Evolutionary conservation across 2,888 invertebrate genomes (phyloP), one percentile per base, ranked within the genome.

Genomic region (Chirona hameri): DNA sequence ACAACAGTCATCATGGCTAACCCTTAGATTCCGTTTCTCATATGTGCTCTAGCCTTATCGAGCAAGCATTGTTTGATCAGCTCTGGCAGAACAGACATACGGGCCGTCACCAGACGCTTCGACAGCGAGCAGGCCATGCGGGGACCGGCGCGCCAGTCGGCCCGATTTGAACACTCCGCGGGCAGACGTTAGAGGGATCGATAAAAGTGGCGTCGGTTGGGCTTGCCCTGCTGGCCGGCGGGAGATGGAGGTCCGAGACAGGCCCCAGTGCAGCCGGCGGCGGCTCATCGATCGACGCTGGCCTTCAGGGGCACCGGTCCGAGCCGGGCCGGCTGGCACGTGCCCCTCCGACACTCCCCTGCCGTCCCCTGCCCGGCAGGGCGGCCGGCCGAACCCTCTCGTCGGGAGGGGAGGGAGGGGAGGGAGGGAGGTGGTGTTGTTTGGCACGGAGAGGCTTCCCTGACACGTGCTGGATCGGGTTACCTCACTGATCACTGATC

Each of bases 121-220:
- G 55, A 12, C 55, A 18, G 5, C 15, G 5, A 14, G 18, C 18
- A 14, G 52, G 52, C 57, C 57, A 21, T 24, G 7, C 65, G 65
- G 9, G 21, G 57, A 24, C 65, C 14, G 15, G 9, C 29, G 72
- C 72, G 72, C 31, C 72, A 31, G 15, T 31, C 72, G 31, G 15
- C 72, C 69, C 2, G 76, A 24, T 76, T 76, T 76, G 46, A 76
- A 76, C 76, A 39, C 24, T 18, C 57, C 12, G 46, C 46, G 5
- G 46, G 46, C 76, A 76, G 76, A 76, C 76, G 76, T 46, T 24
- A 31, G 76, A 31, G 21, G 21, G 76, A 76, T 76, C 76, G 76
- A 76, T 76, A 46, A 46, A 46, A 72, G 24, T 39, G 24, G 76
- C 24, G 76, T 76, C 76, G 46, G 76, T 76, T 76, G 46, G 46